Percentiles rank a stretch among this genome's conserved stretches.
These are phyloP conservation scores for Carabus problematicus DNA, from an alignment of 2,888 invertebrate species.

Conservation along the genomic window DNA sequence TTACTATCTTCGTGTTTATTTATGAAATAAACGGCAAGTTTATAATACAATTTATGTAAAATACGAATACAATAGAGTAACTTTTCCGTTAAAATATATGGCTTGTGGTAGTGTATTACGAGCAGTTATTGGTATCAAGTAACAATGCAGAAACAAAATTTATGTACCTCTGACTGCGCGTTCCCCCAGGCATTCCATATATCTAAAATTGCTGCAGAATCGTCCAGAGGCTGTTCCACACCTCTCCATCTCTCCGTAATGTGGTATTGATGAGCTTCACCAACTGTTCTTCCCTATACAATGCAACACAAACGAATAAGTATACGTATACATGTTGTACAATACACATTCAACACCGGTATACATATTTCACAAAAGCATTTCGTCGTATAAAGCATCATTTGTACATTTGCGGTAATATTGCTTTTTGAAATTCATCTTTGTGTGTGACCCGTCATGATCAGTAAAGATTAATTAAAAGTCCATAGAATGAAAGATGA, in stretches of 20 bases:
- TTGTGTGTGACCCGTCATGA: too few species aligned
- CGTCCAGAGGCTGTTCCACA: slow-evolving; percentile 75
- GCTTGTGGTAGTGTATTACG: too few species aligned
- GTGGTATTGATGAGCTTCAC: slow-evolving; percentile 64
- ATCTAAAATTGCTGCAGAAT: slow-evolving; percentile 76
- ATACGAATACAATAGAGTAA: too few species aligned
- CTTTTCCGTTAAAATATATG: too few species aligned
- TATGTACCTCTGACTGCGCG: slow-evolving; percentile 68
- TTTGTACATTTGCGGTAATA: too few species aligned
- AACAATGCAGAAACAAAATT: background rate
- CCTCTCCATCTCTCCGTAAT: slow-evolving; percentile 81
- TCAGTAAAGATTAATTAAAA: background rate
- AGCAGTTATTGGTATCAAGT: background rate
- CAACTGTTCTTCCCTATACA: slow-evolving; percentile 55
- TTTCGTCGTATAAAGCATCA: too few species aligned
- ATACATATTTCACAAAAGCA: background rate
- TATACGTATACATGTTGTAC: background rate
- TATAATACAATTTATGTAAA: too few species aligned
- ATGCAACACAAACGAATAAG: background rate
- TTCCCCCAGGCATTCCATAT: slow-evolving; percentile 84
- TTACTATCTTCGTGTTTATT: too few species aligned
- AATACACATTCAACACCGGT: background rate
- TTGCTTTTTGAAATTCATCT: too few species aligned
- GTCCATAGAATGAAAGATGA: background rate
- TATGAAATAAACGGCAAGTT: too few species aligned